Base-by-base conservation (phyloP, 1,140 invertebrate genomes). In the Caenorhabditis briggsae region DNA sequence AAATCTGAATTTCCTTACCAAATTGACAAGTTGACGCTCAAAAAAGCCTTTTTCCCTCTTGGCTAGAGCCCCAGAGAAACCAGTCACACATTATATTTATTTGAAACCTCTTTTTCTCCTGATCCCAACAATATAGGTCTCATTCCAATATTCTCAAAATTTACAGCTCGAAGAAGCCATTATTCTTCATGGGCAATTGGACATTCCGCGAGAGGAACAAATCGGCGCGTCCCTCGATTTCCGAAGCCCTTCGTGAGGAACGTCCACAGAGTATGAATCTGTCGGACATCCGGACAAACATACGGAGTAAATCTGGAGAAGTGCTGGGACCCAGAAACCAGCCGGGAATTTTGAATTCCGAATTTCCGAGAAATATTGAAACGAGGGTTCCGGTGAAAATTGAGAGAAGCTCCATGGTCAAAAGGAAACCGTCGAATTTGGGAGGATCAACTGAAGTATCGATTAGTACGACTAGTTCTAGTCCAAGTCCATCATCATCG, bases 151-250 rank as follows among this genome's bases (percentile, higher is more conserved):
- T 6, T 83, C n/a, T 25, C 2, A n/a, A 2, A 48, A 74, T n/a
- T 55, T 86, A 48, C 53, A 86, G 85, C 85, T 86, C 85, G 82
- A 86, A 86, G 82, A 86, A 86, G 85, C 85, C 85, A 8, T 82
- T 70, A 83, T 86, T 86, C 82, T 86, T 86, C 85, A 86, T 53
- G 53, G 85, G 85, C 11, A 70, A 64, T 55, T 86, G 85, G 85
- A 86, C 85, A 25, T 86, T 86, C 61, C 70, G 85, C 7, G 85
- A 86, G 2, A 74, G 70, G 59, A 83, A 70, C 74, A 86, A 55
- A 14, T 50, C 70, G 14, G 70, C 74, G 14, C 55, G 70, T 46
- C 78, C 85, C 18, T 50, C 85, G 23, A 64, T 58, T 55, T n/a
- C 14, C 48, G 43, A 70, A 65, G 56, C 74, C 2, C 48, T 86